Percentiles rank a stretch among this genome's conserved stretches.
Evolutionary conservation across 2,888 invertebrate species (phyloP).

Genomic region (Spodoptera exigua): DNA sequence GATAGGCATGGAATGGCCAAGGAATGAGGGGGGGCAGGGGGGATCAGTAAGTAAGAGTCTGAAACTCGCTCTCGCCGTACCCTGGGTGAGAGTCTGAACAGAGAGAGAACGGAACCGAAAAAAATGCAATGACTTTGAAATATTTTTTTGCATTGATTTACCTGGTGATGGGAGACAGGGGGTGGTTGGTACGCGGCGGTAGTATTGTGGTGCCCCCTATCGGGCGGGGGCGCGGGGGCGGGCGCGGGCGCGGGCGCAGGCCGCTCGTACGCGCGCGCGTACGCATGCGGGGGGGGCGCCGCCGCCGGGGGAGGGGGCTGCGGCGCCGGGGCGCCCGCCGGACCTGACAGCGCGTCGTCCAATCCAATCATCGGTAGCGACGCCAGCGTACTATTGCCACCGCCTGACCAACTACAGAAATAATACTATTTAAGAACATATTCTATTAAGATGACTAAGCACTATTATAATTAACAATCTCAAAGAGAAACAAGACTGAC

Average conservation of each 20-base stretch:
- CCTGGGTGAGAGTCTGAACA: no score
- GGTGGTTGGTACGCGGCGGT: constrained; percentile 28
- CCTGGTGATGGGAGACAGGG: constrained; percentile 36
- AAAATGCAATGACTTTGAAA: neutral
- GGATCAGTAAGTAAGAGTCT: no score
- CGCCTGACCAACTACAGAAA: constrained; percentile 90
- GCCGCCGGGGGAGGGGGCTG: neutral
- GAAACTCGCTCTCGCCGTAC: no score
- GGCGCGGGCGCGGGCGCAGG: constrained; percentile 17
- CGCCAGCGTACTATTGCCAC: constrained; percentile 92
- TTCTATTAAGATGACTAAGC: no score
- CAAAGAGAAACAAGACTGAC: no score
- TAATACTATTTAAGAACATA: no score
- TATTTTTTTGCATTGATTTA: neutral
- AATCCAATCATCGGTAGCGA: constrained; percentile 93
- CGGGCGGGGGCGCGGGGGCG: neutral
- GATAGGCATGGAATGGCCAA: no score
- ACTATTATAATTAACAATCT: no score
- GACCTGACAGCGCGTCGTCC: constrained; percentile 83
- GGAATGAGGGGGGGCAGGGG: no score
- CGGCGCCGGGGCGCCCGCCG: neutral
- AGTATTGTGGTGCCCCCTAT: constrained; percentile 10
- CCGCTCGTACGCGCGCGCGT: constrained; percentile 29
- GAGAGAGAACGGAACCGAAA: no score
- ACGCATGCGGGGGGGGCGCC: constrained; percentile 12